Conservation (phyloP, 2,113 vertebrate genomes). For the Ellobius talpinus region DNA sequence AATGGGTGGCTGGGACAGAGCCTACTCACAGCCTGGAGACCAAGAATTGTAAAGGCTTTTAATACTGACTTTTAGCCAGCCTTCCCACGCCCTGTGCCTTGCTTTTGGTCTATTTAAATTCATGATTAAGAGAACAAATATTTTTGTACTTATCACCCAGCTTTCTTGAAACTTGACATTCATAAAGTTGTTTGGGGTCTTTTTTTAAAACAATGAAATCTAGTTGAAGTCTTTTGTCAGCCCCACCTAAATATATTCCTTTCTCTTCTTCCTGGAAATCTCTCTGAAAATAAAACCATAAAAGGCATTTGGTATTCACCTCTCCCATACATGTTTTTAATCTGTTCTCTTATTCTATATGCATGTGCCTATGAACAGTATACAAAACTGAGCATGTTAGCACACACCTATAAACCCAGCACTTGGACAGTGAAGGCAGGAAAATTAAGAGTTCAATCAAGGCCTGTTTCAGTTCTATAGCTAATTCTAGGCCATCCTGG, state of each 20-base stretch:
- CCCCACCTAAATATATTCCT: not conserved
- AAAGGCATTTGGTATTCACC: not conserved
- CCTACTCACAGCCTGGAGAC: not conserved
- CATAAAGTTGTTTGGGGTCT: not conserved
- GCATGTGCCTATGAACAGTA: not conserved
- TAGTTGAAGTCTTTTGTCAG: not conserved
- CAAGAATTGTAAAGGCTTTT: not conserved
- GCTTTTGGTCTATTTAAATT: conserved; percentile 41
- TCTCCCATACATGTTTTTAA: not conserved
- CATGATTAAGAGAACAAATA: conserved; percentile 35
- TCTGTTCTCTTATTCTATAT: not conserved
- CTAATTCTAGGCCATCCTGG: not conserved
- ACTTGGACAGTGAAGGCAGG: not conserved
- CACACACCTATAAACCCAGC: not conserved
- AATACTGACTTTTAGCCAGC: not conserved
- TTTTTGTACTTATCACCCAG: not conserved
- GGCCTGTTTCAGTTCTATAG: not conserved
- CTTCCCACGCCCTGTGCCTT: not conserved
- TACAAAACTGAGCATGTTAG: not conserved
- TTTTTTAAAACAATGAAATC: not conserved
- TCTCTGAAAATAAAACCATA: not conserved
- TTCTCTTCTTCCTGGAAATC: not conserved
- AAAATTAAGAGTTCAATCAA: not conserved
- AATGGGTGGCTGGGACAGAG: not conserved
- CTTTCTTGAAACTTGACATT: conserved; percentile 29